Percentiles rank a stretch among this genome's conserved stretches.
Evolutionary conservation across 2,888 invertebrate genomes (phyloP).

Genomic region (Athetis lepigone): DNA sequence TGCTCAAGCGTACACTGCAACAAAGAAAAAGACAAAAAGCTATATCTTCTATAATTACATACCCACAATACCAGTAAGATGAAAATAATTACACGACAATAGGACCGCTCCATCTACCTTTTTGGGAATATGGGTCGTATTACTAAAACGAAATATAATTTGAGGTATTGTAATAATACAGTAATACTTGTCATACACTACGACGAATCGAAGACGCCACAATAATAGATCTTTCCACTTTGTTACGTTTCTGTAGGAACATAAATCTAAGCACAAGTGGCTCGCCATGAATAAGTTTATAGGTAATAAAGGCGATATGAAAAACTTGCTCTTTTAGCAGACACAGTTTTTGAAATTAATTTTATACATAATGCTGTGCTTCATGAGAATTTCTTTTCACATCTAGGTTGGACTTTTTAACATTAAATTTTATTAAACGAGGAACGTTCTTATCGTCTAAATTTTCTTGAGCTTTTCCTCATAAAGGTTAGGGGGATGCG

Average conservation of each 20-base stretch:
- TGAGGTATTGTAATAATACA: slow-evolving; percentile 1
- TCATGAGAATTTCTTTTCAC: slow-evolving; percentile 46
- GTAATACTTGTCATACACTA: slow-evolving; percentile 1
- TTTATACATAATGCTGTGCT: slow-evolving; percentile 48
- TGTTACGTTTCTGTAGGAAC: slow-evolving; percentile 16
- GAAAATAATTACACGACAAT: too few species aligned
- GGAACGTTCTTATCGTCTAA: slow-evolving; percentile 30
- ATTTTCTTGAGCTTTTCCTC: slow-evolving; percentile 49
- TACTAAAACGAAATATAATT: slow-evolving; percentile 4
- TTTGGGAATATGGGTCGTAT: not conserved
- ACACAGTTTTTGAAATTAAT: slow-evolving; percentile 56
- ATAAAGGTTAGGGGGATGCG: slow-evolving; percentile 35
- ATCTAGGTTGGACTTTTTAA: slow-evolving; percentile 42
- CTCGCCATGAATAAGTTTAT: slow-evolving; percentile 43
- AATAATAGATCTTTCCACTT: slow-evolving; percentile 14
- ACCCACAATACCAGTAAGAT: too few species aligned
- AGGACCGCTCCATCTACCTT: not conserved
- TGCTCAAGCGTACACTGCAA: too few species aligned
- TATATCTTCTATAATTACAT: not conserved
- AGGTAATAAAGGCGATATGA: slow-evolving; percentile 37
- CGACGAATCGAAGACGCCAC: slow-evolving; percentile 21
- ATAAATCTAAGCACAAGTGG: slow-evolving; percentile 35
- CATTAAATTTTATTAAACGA: slow-evolving; percentile 60
- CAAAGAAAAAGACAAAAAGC: too few species aligned
- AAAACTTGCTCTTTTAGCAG: slow-evolving; percentile 33